Evolutionary conservation across 2,888 invertebrate species (phyloP).

Genomic region (Empis stercorea): DNA sequence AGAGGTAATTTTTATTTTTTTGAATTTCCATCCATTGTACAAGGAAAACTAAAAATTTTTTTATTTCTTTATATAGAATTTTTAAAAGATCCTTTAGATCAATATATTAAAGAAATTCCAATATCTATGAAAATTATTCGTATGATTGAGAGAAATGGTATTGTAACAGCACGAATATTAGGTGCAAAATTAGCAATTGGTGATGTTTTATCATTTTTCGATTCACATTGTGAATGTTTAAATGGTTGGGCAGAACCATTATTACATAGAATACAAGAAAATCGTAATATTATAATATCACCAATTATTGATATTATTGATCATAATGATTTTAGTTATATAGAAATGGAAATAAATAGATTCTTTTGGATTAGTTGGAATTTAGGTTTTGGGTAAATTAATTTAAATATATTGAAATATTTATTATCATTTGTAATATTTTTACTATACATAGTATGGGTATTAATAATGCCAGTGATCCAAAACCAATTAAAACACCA

Average conservation of each 20-base stretch:
- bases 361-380: slow-evolving; percentile 99
- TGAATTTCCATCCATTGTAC: no score
- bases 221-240: slow-evolving; percentile 94
- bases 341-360: slow-evolving; percentile 78
- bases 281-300: slow-evolving; percentile 28
- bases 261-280: slow-evolving; percentile 40
- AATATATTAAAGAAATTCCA: slow-evolving; percentile 48
- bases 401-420: not conserved
- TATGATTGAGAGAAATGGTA: slow-evolving; percentile 53
- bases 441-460: slow-evolving; percentile 40
- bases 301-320: slow-evolving; percentile 89
- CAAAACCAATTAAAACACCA: slow-evolving; percentile 66
- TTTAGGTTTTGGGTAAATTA: slow-evolving; percentile 55
- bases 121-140: slow-evolving; percentile 54
- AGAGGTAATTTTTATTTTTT: slow-evolving; percentile 47
- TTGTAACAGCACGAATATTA: slow-evolving; percentile 69
- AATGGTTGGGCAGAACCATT: slow-evolving; percentile 68
- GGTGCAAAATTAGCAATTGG: slow-evolving; percentile 62
- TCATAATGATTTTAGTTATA: slow-evolving; percentile 90
- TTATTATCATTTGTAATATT: not conserved
- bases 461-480: slow-evolving; percentile 38
- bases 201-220: slow-evolving; percentile 79
- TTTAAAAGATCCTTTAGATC: slow-evolving; percentile 49
- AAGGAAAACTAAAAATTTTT: no score
- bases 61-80: slow-evolving; percentile 39